Evolutionary conservation across 2,797 vertebrate genomes (phyloP).

Genomic region (Macropus fuliginosus): DNA sequence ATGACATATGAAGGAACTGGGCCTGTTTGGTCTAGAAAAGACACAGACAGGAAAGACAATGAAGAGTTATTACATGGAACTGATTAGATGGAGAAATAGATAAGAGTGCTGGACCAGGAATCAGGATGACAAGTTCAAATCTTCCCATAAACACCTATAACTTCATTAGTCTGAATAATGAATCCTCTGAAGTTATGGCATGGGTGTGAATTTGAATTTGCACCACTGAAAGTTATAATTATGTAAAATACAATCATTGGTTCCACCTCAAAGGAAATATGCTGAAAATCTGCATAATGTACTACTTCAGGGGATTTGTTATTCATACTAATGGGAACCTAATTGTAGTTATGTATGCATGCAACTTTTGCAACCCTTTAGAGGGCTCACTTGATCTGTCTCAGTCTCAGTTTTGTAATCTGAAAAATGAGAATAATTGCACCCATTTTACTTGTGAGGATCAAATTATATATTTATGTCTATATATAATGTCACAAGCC

Average conservation of each 20-base stretch:
- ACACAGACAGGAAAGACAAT: neutral
- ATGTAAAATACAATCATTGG: neutral
- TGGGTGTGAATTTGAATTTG: neutral
- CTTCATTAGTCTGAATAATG: neutral
- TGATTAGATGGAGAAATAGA: neutral
- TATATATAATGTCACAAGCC: neutral
- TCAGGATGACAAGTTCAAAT: neutral
- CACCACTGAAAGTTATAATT: neutral
- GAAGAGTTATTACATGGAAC: neutral
- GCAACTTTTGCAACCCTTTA: neutral
- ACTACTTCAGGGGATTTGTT: neutral
- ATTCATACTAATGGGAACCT: neutral
- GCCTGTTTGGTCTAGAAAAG: neutral
- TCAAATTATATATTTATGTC: neutral
- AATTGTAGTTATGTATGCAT: neutral
- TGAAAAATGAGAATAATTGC: neutral
- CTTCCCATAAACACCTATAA: neutral
- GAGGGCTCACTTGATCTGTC: neutral
- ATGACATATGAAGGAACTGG: neutral
- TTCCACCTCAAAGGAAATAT: neutral
- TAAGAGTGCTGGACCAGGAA: neutral
- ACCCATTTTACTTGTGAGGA: neutral
- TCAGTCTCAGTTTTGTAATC: neutral
- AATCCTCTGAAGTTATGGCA: neutral
- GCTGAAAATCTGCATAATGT: neutral